Base-by-base conservation (phyloP, 2,888 invertebrate species). In the Odontothrips loti region DNA sequence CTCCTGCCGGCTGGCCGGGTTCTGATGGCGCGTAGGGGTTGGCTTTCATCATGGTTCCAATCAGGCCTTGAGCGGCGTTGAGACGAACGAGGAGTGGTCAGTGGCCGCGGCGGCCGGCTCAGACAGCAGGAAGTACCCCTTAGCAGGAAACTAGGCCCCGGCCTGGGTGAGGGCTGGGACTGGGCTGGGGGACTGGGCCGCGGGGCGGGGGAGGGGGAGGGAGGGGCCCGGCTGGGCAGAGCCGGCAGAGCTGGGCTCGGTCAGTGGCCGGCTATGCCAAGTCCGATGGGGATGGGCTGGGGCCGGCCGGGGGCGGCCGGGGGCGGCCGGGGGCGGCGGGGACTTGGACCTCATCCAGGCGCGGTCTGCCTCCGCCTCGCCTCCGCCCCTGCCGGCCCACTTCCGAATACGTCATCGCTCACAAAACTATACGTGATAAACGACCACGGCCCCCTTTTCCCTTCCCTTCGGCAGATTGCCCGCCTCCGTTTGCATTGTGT, bases 351-450 rank as follows among this genome's bases (percentile, higher is more conserved):
- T 11, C 6, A 17, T 58, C 58, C 58, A 58, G 68, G 23, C 23
- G 9, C 68, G 68, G 27, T 0, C 68, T 6, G 0, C 20, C 58
- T 17, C 58, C 58, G 15, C 23, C 27, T 27, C 23, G 27, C 3
- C 68, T 12, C 10, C 11, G 27, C 68, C 23, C 68, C n/a, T 27
- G 58, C 11, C 68, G 68, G 68, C 68, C 23, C 68, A 27, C 68
- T 75, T 75, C 68, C 68, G 68, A 75, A 75, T 75, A 27, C 68
- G 68, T 75, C 68, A 75, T 27, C 27, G 68, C 68, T 27, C 68
- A 75, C 68, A 75, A 75, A 75, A 75, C 68, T 75, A 75, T 75
- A 23, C 68, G 68, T 75, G 68, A 75, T 75, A 27, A 27, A 75
- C 68, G 68, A 27, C 68, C 12, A 6, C 6, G 58, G 20, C 58